Conservation (phyloP, 2,113 vertebrate genomes). For the Empidonax alnorum region DNA sequence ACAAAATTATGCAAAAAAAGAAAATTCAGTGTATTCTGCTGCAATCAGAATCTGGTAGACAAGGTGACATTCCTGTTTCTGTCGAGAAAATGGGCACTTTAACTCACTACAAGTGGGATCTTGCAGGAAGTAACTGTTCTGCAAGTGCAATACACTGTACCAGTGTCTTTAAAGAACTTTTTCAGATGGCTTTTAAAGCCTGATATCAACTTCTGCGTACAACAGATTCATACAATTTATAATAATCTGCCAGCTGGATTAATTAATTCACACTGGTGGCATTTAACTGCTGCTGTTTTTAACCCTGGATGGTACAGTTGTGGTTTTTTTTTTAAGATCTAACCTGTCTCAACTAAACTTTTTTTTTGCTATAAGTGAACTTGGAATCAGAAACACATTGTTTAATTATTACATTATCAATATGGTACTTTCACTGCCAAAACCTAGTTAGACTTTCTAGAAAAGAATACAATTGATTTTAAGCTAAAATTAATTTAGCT, state of each 20-base stretch:
- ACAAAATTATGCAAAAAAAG: conserved; percentile 20
- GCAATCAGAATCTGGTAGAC: not conserved
- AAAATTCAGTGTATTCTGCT: not conserved
- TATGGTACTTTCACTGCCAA: not conserved
- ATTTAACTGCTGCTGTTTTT: conserved; percentile 15
- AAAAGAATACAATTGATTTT: not conserved
- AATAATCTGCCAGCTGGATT: not conserved
- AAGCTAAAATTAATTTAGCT: not conserved
- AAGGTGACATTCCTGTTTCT: conserved; percentile 19
- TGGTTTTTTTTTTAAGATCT: not conserved
- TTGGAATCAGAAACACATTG: not conserved
- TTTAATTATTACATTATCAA: not conserved
- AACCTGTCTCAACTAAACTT: not conserved
- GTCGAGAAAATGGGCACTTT: conserved; percentile 41
- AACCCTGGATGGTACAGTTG: not conserved
- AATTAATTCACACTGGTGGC: not conserved
- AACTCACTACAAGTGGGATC: not conserved
- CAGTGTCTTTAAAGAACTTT: conserved; percentile 34
- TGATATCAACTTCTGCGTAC: not conserved
- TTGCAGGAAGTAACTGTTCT: conserved; percentile 21
- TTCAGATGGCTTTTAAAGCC: not conserved
- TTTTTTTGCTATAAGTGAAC: not conserved
- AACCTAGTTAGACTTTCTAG: not conserved
- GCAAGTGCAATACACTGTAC: conserved; percentile 44
- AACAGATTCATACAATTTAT: not conserved